Evolutionary conservation across 2,797 vertebrate species (phyloP).

Genomic region (Sphenodon punctatus): DNA sequence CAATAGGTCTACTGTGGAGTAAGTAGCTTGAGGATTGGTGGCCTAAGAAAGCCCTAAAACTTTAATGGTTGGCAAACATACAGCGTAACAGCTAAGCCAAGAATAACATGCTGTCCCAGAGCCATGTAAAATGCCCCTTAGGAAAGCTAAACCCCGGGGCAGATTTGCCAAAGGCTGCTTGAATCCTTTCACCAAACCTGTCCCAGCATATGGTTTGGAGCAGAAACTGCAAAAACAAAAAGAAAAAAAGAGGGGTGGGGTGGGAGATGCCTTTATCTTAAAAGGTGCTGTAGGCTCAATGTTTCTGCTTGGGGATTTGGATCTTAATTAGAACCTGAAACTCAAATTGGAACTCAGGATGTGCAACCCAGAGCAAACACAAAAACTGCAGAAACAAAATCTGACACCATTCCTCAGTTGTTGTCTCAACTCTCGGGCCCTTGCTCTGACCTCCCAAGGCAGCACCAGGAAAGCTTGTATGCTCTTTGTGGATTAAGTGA

Average conservation of each 20-base stretch:
- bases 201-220: background rate
- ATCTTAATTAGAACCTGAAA: background rate
- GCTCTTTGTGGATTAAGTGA: background rate
- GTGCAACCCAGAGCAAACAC: background rate
- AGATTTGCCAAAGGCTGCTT: background rate
- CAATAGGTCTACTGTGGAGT: too few relatives aligned
- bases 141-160: rapidly evolving
- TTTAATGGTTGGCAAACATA: too few relatives aligned
- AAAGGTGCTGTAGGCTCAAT: rapidly evolving
- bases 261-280: too few relatives aligned
- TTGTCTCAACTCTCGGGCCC: too few relatives aligned
- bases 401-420: too few relatives aligned
- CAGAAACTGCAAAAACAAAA: background rate
- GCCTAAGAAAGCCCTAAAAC: too few relatives aligned
- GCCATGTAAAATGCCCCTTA: background rate
- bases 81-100: too few relatives aligned
- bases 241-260: too few relatives aligned
- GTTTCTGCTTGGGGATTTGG: background rate
- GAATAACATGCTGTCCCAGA: background rate
- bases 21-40: too few relatives aligned
- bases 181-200: background rate
- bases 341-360: background rate
- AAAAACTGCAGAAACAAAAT: too few relatives aligned
- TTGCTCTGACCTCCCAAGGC: too few relatives aligned
- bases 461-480: background rate